Base-by-base conservation (phyloP, 2,888 invertebrate genomes). In the Melieria crassipennis region DNA sequence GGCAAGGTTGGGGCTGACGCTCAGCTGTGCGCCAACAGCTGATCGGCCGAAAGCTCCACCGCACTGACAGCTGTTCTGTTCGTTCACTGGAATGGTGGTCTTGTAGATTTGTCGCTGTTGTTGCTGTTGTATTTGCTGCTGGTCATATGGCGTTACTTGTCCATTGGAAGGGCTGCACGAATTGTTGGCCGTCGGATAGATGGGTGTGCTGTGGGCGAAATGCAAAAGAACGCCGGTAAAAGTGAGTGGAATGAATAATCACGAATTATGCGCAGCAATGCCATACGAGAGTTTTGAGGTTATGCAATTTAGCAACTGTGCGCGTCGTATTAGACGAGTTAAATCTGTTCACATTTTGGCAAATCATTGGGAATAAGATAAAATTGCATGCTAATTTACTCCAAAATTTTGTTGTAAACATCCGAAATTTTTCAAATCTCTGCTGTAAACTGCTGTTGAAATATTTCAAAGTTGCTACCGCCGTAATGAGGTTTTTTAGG, bases 81-180 rank as follows among this genome's bases (percentile, higher is more conserved):
- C 79, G 70, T 83, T 83, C 65, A 85, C 83, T 77, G 85, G 85
- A 78, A 84, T 85, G 62, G 85, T 85, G 74, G 85, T 84, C 78
- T 84, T 85, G 73, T 81, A 82, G 68, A 78, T 79, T 75, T 82
- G 78, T 65, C 77, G 68, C 69, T 76, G 74, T 16, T 77, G 73
- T 16, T 73, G 76, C 46, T 79, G 78, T 30, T 74, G 78, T 48
- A 74, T 76, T 42, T 78, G 78, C 42, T 75, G 74, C 69, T 75
- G 79, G n/a, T 76, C 71, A 72, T 77, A 77, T 69, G 85, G 83
- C 73, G 83, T 80, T 79, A 78, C 78, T 78, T 82, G 83, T 71
- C 82, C 80, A 77, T 85, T 80, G 79, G 84, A 80, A 77, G 83
- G 80, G 76, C 76, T 80, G 67, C 78, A 75, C 46, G 85, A 84